These are phyloP conservation scores for Chiroxiphia lanceolata DNA, from an alignment of 2,797 vertebrate genomes.

Conservation along the genomic window DNA sequence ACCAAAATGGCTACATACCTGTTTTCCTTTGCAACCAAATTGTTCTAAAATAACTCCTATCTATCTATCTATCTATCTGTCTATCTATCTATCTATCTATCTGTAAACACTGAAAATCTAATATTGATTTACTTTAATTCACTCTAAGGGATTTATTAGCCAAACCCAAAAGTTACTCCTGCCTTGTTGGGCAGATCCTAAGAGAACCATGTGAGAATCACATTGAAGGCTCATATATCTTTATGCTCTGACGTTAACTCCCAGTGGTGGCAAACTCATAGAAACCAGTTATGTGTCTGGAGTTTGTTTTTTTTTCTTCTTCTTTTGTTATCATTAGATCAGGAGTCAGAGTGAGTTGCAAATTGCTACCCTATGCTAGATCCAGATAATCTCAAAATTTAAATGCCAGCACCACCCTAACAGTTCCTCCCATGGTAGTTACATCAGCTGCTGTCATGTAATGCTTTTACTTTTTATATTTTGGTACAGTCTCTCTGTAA, in stretches of 20 bases:
- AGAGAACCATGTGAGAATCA: not conserved
- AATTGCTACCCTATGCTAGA: not conserved
- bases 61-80: too few species aligned
- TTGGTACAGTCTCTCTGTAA: not conserved
- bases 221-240: fast-evolving
- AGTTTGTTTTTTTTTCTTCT: not conserved
- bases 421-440: not conserved
- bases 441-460: not conserved
- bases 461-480: not conserved
- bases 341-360: not conserved
- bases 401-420: not conserved
- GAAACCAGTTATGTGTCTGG: not conserved
- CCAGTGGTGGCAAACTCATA: not conserved
- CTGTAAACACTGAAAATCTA: too few species aligned
- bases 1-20: too few species aligned
- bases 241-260: not conserved
- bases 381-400: not conserved
- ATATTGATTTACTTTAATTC: not conserved
- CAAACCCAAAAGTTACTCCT: not conserved
- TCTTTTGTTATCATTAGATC: not conserved
- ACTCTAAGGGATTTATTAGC: not conserved
- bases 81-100: too few species aligned
- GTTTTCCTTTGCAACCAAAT: too few species aligned
- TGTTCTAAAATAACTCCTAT: too few species aligned
- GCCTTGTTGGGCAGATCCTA: not conserved